These are phyloP conservation scores for Iselma pallidipennis DNA, from an alignment of 2,888 invertebrate species.

Conservation along the genomic window DNA sequence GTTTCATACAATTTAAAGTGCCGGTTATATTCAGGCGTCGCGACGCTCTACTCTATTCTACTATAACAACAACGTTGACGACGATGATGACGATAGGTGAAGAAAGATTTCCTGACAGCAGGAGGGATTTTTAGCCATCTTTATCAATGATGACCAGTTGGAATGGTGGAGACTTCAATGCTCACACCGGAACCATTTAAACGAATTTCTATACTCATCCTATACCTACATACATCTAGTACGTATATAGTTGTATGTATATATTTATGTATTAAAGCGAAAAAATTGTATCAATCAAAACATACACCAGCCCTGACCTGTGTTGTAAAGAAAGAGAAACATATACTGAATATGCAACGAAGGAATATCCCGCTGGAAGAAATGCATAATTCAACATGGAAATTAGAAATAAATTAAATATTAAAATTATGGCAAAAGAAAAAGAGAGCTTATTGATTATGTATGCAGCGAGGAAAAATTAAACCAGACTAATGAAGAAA, in stretches of 20 bases:
- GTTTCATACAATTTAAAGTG: constrained; percentile 65
- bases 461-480: constrained; percentile 59
- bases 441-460: constrained; percentile 57
- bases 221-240: neutral
- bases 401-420: constrained; percentile 61
- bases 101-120: constrained; percentile 42
- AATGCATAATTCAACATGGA: constrained; percentile 59
- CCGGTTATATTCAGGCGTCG: constrained; percentile 54
- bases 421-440: constrained; percentile 57
- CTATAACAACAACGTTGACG: neutral
- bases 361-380: constrained; percentile 48
- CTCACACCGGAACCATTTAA: constrained; percentile 13
- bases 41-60: constrained; percentile 29
- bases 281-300: constrained; percentile 12
- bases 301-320: constrained; percentile 11
- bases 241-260: no score
- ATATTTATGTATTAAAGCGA: constrained; percentile 28
- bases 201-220: neutral
- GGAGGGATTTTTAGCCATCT: constrained; percentile 31
- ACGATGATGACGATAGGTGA: constrained; percentile 9
- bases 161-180: constrained; percentile 40
- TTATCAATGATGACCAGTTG: neutral
- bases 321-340: constrained; percentile 28
- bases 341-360: constrained; percentile 51
- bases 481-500: constrained; percentile 57